phyloP scores from a whole-genome alignment of 2,888 invertebrate genomes.

The Pecten maximus region DNA sequence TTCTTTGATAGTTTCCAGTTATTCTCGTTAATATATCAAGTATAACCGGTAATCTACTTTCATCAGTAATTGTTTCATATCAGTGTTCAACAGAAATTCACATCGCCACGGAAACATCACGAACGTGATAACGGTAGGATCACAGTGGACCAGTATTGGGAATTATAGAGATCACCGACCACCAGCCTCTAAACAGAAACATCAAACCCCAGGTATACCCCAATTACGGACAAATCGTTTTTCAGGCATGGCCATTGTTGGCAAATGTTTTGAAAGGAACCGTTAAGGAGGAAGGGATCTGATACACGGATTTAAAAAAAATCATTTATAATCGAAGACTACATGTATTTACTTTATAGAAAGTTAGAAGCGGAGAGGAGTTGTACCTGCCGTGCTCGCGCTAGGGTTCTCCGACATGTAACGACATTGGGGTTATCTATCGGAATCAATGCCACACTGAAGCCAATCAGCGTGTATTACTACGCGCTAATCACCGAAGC shows the following conservation, averaged over 20 bases:
- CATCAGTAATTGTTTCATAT: neutral
- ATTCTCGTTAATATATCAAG: neutral
- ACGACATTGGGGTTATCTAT: neutral
- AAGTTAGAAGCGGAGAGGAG: neutral
- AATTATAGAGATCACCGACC: neutral
- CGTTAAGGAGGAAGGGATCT: neutral
- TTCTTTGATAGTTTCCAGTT: neutral
- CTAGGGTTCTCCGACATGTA: neutral
- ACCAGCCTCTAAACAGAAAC: neutral
- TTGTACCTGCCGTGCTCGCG: neutral
- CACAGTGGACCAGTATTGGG: neutral
- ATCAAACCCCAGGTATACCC: neutral
- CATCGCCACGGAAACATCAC: neutral
- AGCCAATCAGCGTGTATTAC: slow-evolving; percentile 29
- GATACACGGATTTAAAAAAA: neutral
- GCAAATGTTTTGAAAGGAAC: neutral
- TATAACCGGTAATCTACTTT: neutral
- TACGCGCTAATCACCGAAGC: neutral
- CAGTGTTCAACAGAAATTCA: neutral
- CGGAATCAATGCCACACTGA: neutral
- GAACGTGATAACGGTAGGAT: neutral
- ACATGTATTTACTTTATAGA: neutral
- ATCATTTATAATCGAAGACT: neutral
- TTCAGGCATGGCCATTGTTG: neutral
- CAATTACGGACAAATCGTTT: neutral